A percentile compares a stretch with the other conserved stretches of the same genome.
These are phyloP conservation scores for Orgyia antiqua DNA, from an alignment of 2,888 invertebrate species.

Conservation along the genomic window DNA sequence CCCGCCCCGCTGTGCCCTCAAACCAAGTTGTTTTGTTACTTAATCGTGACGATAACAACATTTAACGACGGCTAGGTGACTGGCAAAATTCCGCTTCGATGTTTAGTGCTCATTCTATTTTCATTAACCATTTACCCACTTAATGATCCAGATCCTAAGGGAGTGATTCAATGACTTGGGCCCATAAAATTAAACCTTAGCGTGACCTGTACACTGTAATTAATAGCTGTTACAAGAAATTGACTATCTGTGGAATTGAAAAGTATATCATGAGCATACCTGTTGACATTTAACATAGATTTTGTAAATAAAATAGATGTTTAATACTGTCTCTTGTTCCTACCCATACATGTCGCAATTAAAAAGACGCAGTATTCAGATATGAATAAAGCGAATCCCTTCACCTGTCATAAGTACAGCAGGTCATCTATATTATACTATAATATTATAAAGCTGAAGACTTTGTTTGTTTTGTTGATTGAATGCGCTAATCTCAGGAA, in stretches of 20 bases:
- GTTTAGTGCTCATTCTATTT: constrained; percentile 78
- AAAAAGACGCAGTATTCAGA: too few relatives aligned
- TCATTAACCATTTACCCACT: constrained; percentile 78
- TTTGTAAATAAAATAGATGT: too few relatives aligned
- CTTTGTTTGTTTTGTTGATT: too few relatives aligned
- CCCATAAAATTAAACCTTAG: constrained; percentile 70
- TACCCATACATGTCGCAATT: too few relatives aligned
- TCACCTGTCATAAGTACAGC: too few relatives aligned
- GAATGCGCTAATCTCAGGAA: too few relatives aligned
- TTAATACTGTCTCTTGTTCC: too few relatives aligned
- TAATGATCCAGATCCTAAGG: constrained; percentile 75
- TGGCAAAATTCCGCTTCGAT: constrained; percentile 76
- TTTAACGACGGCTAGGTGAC: constrained; percentile 78
- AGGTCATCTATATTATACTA: too few relatives aligned
- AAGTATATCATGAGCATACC: too few relatives aligned
- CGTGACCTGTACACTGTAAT: constrained; percentile 60
- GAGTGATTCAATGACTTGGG: constrained; percentile 70
- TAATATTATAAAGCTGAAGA: too few relatives aligned
- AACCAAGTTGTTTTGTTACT: constrained; percentile 74
- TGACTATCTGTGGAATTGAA: constrained; percentile 16
- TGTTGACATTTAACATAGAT: too few relatives aligned
- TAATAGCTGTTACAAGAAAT: constrained; percentile 38
- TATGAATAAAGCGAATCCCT: too few relatives aligned
- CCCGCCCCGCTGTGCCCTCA: constrained; percentile 39
- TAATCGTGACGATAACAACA: constrained; percentile 77